phyloP scores from a whole-genome alignment of 2,888 invertebrate species.

The Empis stercorea region DNA sequence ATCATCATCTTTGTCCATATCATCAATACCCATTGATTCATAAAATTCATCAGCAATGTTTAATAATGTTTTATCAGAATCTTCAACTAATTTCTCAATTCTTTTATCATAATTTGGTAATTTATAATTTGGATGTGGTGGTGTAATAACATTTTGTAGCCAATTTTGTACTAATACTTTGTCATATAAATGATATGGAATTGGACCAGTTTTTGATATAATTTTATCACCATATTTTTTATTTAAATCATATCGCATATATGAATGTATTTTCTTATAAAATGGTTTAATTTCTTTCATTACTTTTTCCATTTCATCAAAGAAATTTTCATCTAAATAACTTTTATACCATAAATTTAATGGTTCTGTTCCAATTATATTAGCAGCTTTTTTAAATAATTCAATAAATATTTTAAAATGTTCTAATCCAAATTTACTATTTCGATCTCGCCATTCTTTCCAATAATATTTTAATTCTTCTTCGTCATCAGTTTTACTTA shows the following conservation, averaged over 20 bases:
- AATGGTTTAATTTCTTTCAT: slow-evolving; percentile 61
- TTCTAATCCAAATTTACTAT: slow-evolving; percentile 15
- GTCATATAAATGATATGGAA: slow-evolving; percentile 7
- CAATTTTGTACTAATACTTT: slow-evolving; percentile 4
- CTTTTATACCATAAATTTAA: slow-evolving; percentile 19
- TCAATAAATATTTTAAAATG: slow-evolving; percentile 16
- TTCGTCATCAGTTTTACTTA: slow-evolving; percentile 23
- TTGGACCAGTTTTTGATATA: slow-evolving; percentile 2
- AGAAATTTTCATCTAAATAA: slow-evolving; percentile 18
- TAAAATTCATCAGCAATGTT: slow-evolving; percentile 5
- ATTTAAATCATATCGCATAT: slow-evolving; percentile 50
- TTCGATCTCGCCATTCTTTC: slow-evolving; percentile 29
- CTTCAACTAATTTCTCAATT: neutral
- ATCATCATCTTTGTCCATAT: neutral
- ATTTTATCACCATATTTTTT: slow-evolving; percentile 1
- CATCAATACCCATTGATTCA: slow-evolving; percentile 6
- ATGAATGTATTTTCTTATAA: slow-evolving; percentile 64
- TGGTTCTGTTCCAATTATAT: slow-evolving; percentile 8
- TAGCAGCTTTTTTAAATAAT: slow-evolving; percentile 17
- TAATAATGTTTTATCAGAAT: no score
- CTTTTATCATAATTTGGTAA: neutral
- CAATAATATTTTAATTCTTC: slow-evolving; percentile 29
- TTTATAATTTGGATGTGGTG: neutral
- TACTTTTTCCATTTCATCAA: slow-evolving; percentile 42
- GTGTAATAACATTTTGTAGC: neutral